Evolutionary conservation across 2,113 vertebrate genomes (phyloP).

Genomic region (Pomatostomus ruficeps): DNA sequence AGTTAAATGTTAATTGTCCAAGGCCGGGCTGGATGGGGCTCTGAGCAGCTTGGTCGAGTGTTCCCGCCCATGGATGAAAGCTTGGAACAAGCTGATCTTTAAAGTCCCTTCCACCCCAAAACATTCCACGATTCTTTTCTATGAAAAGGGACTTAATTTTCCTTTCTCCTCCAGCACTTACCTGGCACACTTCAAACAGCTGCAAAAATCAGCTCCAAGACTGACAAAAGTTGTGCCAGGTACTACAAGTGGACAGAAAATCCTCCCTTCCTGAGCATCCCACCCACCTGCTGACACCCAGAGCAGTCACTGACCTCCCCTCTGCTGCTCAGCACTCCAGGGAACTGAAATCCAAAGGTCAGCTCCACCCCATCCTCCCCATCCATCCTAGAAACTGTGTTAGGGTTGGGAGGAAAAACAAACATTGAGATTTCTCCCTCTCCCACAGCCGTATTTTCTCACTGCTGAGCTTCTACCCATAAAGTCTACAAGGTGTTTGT

Average conservation of each 20-base stretch:
- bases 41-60: neutral
- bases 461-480: neutral
- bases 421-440: neutral
- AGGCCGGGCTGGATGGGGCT: neutral
- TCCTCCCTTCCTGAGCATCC: neutral
- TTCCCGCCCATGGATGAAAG: neutral
- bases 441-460: neutral
- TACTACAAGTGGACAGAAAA: neutral
- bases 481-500: constrained; percentile 15
- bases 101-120: neutral
- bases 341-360: neutral
- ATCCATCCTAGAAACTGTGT: neutral
- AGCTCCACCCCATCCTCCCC: neutral
- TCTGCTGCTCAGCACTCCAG: neutral
- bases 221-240: neutral
- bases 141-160: neutral
- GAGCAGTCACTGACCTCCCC: neutral
- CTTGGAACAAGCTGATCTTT: neutral
- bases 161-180: neutral
- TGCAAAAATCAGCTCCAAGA: neutral
- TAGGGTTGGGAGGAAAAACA: neutral
- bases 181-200: neutral
- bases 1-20: neutral
- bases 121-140: neutral
- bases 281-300: neutral